Percentiles rank a stretch among this genome's conserved stretches.
Conservation (phyloP, 2,113 vertebrate genomes). For the Rhineura floridana region DNA sequence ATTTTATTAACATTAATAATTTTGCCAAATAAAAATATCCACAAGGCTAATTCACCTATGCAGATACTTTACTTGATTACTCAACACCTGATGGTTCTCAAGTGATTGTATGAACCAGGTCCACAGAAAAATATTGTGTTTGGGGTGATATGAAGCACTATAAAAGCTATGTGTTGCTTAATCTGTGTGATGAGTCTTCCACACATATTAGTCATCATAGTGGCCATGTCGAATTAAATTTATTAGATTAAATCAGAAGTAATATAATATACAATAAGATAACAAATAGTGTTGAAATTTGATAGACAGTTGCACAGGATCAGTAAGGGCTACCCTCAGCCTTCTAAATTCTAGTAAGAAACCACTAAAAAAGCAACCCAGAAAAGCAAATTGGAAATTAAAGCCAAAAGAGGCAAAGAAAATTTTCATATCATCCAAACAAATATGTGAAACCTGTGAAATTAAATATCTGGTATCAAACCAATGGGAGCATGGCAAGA, state of each 20-base stretch:
- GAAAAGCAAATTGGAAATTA: not conserved
- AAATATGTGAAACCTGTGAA: not conserved
- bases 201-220: not conserved
- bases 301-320: not conserved
- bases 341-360: not conserved
- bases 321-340: not conserved
- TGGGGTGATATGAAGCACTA: too few species aligned
- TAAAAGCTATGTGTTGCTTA: not conserved
- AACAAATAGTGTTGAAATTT: not conserved
- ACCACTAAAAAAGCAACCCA: not conserved
- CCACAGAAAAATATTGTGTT: not conserved
- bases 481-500: not conserved
- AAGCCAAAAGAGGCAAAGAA: not conserved
- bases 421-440: not conserved
- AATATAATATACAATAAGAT: not conserved
- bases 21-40: not conserved
- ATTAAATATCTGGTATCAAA: not conserved
- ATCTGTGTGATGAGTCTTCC: not conserved
- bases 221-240: not conserved
- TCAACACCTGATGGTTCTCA: not conserved
- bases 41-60: not conserved
- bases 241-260: not conserved
- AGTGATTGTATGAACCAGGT: not conserved
- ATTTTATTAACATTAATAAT: too few species aligned
- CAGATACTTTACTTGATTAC: not conserved